These are phyloP conservation scores for Lottia gigantea DNA, from an alignment of 2,888 invertebrate species.

Conservation along the genomic window DNA sequence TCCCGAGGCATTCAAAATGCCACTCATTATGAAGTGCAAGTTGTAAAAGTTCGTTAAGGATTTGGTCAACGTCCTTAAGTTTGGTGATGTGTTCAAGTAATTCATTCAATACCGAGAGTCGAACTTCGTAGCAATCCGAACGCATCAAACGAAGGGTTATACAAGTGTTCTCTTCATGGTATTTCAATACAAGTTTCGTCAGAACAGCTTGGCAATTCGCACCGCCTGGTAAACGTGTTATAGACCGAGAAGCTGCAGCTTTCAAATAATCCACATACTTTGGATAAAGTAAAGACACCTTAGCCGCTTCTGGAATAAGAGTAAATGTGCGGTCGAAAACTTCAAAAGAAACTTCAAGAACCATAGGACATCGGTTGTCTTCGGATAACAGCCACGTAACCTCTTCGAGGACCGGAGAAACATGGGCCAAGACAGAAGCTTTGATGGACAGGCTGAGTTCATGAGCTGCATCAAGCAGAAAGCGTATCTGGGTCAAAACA, in stretches of 20 bases:
- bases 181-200: neutral
- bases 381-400: neutral
- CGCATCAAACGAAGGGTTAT: conserved; percentile 15
- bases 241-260: neutral
- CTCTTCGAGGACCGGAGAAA: neutral
- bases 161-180: neutral
- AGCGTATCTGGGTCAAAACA: conserved; percentile 74
- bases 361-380: neutral
- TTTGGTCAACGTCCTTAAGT: neutral
- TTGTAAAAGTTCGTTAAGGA: conserved; percentile 30
- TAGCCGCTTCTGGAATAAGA: neutral
- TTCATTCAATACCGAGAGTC: conserved; percentile 26
- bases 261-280: neutral
- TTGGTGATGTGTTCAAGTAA: neutral
- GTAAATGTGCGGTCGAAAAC: neutral
- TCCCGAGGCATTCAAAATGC: conserved; percentile 40
- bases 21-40: conserved; percentile 33
- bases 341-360: neutral
- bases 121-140: conserved; percentile 33
- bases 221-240: neutral
- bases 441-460: neutral
- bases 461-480: neutral
- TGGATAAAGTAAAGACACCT: neutral
- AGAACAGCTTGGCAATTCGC: neutral
- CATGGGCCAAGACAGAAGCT: neutral